phyloP scores from a whole-genome alignment of 2,888 invertebrate species.

The Eueremaeus valkanovi region DNA sequence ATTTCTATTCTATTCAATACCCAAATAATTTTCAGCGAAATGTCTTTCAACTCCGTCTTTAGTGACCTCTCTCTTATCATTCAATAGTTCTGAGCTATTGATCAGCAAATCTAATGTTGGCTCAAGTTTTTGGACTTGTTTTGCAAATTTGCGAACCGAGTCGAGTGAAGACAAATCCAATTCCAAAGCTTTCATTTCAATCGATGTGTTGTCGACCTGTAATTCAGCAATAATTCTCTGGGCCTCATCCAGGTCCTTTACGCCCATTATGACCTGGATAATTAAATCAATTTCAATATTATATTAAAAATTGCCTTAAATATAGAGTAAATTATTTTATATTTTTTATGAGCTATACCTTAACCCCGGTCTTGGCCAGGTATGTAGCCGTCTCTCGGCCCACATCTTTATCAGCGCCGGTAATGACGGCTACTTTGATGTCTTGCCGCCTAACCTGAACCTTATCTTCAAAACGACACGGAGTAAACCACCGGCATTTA shows the following conservation, averaged over 20 bases:
- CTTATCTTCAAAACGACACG: too few species aligned
- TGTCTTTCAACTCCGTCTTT: constrained; percentile 45
- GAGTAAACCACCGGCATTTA: too few species aligned
- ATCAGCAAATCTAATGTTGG: constrained; percentile 45
- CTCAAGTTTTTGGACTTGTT: constrained; percentile 45
- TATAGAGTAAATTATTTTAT: neutral
- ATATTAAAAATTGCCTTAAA: neutral
- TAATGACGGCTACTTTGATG: constrained; percentile 45
- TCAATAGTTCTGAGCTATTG: constrained; percentile 45
- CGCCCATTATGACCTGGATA: constrained; percentile 50
- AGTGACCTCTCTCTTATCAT: constrained; percentile 40
- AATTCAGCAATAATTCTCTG: constrained; percentile 47
- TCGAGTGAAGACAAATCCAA: constrained; percentile 66
- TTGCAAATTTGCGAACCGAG: constrained; percentile 66
- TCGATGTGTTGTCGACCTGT: constrained; percentile 44
- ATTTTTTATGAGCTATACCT: neutral
- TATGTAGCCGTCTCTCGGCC: constrained; percentile 48
- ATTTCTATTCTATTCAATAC: too few species aligned
- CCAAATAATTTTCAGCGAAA: constrained; percentile 45
- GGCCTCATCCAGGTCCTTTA: constrained; percentile 49
- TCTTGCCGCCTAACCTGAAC: too few species aligned
- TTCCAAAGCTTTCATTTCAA: constrained; percentile 42
- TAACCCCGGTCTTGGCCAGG: constrained; percentile 55
- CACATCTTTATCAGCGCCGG: constrained; percentile 46
- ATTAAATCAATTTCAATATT: constrained; percentile 46